Base-by-base conservation (phyloP, 2,888 invertebrate genomes). In the Drosophila ezoana region DNA sequence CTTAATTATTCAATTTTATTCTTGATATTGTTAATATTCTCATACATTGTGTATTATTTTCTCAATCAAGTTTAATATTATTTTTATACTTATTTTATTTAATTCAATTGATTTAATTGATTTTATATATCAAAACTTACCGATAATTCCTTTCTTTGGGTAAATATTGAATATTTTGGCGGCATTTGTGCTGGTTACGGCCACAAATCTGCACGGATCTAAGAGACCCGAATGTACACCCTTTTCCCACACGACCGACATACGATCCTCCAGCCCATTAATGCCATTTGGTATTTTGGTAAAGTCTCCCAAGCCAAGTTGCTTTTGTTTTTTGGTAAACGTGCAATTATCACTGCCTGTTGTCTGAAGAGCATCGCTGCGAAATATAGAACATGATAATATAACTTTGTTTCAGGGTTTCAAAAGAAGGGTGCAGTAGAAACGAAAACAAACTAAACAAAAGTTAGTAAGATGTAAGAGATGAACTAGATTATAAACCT, bases 291-390 rank as follows among this genome's bases (percentile, higher is more conserved):
- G 99, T 81, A 99, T 99, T 93, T 97, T 97, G 18, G 96, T 94
- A 93, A 99, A 99, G 93, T 99, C 96, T 64, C 95, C 94, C 87
- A 95, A 95, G 1, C 99, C 99, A 6, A 96, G 75, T 59, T 95
- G 96, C 92, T 99, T 99, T 92, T 99, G 99, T 16, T 95, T 94
- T 82, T 96, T 95, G 84, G 95, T 96, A 93, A 98, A 99, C 0
- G 99, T 98, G 93, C 99, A 99, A 93, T 99, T 97, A 92, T 99
- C 99, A 85, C 98, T 99, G 76, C 96, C 99, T n/a, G 97, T 97
- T 52, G 96, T 93, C 92, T 99, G 98, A 8, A 99, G 94, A 83
- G 96, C 96, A 91, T 98, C 97, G 90, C 99, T 99, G 53, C 5
- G n/a, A 58, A 60, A 8, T 18, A 16, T 10, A 28, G 2, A 16